Evolutionary conservation across 23 tunicate genomes (phyloP).

Genomic region (Halocynthia roretzi): DNA sequence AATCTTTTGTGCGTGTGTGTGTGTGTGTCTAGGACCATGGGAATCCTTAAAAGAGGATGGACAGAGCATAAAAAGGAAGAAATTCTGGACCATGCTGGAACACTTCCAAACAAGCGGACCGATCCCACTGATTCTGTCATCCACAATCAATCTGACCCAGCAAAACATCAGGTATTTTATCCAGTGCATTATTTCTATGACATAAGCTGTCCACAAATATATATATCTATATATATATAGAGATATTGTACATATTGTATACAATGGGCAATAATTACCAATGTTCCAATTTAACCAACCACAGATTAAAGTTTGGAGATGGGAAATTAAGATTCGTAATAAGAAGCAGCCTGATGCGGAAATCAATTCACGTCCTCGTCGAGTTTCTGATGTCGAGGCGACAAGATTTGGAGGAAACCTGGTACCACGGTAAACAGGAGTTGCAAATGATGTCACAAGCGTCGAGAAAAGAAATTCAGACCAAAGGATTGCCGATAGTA

Average conservation of each 20-base stretch:
- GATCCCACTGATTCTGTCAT: conserved; percentile 44
- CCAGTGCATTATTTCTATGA: background rate
- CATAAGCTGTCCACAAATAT: background rate
- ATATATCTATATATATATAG: too few species aligned
- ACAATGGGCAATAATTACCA: too few species aligned
- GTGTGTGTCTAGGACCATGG: conserved; percentile 48
- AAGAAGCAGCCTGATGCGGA: conserved; percentile 54
- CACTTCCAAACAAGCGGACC: conserved; percentile 66
- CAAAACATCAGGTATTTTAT: conserved; percentile 41
- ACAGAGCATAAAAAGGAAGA: conserved; percentile 46
- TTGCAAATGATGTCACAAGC: background rate
- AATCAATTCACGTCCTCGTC: conserved; percentile 51
- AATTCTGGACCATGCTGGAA: conserved; percentile 56
- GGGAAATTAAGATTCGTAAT: conserved; percentile 61
- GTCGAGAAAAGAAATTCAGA: background rate
- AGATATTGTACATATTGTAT: too few species aligned
- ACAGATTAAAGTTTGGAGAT: conserved; percentile 43
- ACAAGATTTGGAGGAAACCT: conserved; percentile 27
- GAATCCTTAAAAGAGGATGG: conserved; percentile 34
- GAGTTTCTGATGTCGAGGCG: conserved; percentile 49
- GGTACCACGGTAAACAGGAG: conserved; percentile 28
- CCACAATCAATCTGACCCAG: conserved; percentile 43
- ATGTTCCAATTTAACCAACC: background rate
- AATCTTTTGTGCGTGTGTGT: background rate
- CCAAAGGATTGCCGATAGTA: conserved; percentile 33